Evolutionary conservation across 2,797 vertebrate species (phyloP).

Genomic region (Mormyrus hasselquistii): DNA sequence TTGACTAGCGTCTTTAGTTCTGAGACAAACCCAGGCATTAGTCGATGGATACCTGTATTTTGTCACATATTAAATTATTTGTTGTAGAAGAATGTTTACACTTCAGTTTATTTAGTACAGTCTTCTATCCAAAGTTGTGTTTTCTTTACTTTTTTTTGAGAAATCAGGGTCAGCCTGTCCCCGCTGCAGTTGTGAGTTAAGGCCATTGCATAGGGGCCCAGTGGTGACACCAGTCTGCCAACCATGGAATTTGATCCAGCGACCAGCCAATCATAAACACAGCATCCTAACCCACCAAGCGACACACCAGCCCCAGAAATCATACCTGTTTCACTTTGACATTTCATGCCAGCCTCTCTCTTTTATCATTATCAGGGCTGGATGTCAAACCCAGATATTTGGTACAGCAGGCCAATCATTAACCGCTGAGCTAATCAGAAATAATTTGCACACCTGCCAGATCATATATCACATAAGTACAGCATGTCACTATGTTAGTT

Average conservation of each 20-base stretch:
- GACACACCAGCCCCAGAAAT: not conserved
- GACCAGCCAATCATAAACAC: not conserved
- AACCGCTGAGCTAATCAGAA: not conserved
- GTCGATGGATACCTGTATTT: constrained; percentile 18
- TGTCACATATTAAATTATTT: not conserved
- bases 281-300: not conserved
- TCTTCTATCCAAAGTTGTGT: not conserved
- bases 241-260: not conserved
- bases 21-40: not conserved
- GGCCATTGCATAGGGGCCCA: not conserved
- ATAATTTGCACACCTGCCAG: not conserved
- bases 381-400: not conserved
- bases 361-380: not conserved
- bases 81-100: not conserved
- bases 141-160: not conserved
- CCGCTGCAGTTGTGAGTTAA: not conserved
- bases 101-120: not conserved
- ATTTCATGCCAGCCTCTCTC: not conserved
- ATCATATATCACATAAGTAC: not conserved
- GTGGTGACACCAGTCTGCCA: not conserved
- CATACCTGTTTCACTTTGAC: not conserved
- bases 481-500: not conserved
- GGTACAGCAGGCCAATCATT: not conserved
- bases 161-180: not conserved
- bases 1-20: not conserved